These are phyloP conservation scores for Carposina sasakii DNA, from an alignment of 1,140 invertebrate species.

Conservation along the genomic window DNA sequence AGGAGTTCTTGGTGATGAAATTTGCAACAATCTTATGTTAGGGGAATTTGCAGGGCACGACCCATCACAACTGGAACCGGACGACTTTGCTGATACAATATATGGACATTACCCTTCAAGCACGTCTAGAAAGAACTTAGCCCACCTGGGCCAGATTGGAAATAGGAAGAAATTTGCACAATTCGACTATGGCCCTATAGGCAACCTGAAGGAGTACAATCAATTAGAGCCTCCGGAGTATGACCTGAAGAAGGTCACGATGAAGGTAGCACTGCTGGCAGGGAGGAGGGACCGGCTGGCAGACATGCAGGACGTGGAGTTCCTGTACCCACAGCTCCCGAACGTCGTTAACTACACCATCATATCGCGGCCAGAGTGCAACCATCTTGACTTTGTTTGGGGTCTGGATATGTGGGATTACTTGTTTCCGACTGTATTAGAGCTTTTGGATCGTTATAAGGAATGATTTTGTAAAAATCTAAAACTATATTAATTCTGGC, in stretches of 20 bases:
- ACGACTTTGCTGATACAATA: slow-evolving; percentile 13
- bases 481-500: too few relatives aligned
- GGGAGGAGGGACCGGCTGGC: slow-evolving; percentile 76
- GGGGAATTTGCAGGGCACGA: too few relatives aligned
- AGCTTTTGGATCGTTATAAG: too few relatives aligned
- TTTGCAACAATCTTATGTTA: too few relatives aligned
- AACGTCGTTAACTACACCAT: slow-evolving; percentile 36
- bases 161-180: slow-evolving; percentile 40
- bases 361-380: neutral
- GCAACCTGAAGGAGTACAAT: slow-evolving; percentile 67
- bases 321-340: slow-evolving; percentile 56
- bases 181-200: slow-evolving; percentile 66
- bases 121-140: slow-evolving; percentile 77
- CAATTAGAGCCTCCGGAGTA: slow-evolving; percentile 69
- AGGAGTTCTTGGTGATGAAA: slow-evolving; percentile 40
- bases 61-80: slow-evolving; percentile 15
- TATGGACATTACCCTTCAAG: slow-evolving; percentile 21
- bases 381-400: neutral
- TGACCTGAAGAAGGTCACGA: slow-evolving; percentile 64
- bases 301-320: slow-evolving; percentile 68
- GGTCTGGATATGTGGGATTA: neutral
- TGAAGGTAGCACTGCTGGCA: slow-evolving; percentile 73
- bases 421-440: neutral
- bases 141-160: slow-evolving; percentile 74
- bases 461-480: too few relatives aligned